A percentile compares a stretch with the other conserved stretches of the same genome.
phyloP scores from a whole-genome alignment of 2,797 vertebrate genomes.

The Brotogeris chrysoptera region DNA sequence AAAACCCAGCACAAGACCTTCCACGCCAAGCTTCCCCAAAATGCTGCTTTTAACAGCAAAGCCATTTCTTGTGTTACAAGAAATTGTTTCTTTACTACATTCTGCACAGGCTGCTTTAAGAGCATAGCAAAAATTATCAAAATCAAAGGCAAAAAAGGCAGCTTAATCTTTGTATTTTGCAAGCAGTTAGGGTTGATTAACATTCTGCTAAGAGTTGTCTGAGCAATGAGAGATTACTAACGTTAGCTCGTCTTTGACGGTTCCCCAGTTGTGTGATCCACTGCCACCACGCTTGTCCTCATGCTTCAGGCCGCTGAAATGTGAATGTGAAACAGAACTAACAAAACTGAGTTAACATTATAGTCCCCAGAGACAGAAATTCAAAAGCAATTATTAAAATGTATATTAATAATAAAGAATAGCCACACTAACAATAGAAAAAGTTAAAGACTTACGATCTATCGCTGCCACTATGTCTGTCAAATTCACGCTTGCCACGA shows the following conservation, averaged over 20 bases:
- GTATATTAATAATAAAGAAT: background rate
- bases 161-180: background rate
- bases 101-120: background rate
- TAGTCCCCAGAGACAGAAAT: slow-evolving; percentile 72
- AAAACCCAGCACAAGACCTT: background rate
- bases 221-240: slow-evolving; percentile 75
- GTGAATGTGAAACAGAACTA: slow-evolving; percentile 85
- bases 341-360: slow-evolving; percentile 85
- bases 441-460: slow-evolving; percentile 89
- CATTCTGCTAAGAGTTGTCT: background rate
- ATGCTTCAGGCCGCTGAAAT: slow-evolving; percentile 89
- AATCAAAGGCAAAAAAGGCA: background rate
- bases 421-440: background rate
- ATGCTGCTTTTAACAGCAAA: background rate
- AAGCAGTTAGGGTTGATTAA: background rate
- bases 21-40: background rate
- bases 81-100: background rate
- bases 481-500: slow-evolving; percentile 95
- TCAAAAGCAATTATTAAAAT: slow-evolving; percentile 53
- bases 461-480: slow-evolving; percentile 93
- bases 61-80: accelerated
- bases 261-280: slow-evolving; percentile 95
- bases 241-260: slow-evolving; percentile 93
- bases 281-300: slow-evolving; percentile 94
- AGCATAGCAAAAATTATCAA: accelerated